These are phyloP conservation scores for Australoheros facetus DNA, from an alignment of 2,797 vertebrate species.

Conservation along the genomic window DNA sequence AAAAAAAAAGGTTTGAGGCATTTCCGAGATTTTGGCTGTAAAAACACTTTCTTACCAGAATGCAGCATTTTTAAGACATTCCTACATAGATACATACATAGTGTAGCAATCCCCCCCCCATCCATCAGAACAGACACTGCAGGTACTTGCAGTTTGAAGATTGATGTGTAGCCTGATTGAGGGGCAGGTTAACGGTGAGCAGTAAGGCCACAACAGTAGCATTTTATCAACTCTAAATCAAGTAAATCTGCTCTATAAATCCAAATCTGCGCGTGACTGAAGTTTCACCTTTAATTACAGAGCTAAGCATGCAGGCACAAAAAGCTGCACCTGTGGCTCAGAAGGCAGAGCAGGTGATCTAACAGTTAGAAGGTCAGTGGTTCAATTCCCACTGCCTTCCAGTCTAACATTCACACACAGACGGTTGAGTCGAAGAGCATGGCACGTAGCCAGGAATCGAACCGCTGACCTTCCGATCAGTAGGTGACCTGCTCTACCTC, in stretches of 20 bases:
- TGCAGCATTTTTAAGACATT: constrained; percentile 29
- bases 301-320: not conserved
- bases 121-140: not conserved
- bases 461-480: no score
- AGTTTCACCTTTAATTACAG: rapidly evolving
- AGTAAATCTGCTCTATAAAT: not conserved
- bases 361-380: not conserved
- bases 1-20: not conserved
- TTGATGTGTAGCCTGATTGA: not conserved
- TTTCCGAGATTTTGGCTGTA: constrained; percentile 1
- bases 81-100: not conserved
- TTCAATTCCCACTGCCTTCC: not conserved
- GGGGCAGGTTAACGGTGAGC: not conserved
- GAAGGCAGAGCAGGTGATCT: not conserved
- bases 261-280: not conserved
- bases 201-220: not conserved
- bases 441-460: no score
- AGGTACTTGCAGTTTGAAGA: not conserved
- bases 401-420: no score
- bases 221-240: not conserved
- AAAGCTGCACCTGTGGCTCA: not conserved
- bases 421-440: no score
- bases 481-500: no score
- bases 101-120: not conserved
- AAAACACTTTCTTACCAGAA: constrained; percentile 4